Conservation (phyloP, 1,140 invertebrate species). For the Phymorhynchus buccinoides region DNA sequence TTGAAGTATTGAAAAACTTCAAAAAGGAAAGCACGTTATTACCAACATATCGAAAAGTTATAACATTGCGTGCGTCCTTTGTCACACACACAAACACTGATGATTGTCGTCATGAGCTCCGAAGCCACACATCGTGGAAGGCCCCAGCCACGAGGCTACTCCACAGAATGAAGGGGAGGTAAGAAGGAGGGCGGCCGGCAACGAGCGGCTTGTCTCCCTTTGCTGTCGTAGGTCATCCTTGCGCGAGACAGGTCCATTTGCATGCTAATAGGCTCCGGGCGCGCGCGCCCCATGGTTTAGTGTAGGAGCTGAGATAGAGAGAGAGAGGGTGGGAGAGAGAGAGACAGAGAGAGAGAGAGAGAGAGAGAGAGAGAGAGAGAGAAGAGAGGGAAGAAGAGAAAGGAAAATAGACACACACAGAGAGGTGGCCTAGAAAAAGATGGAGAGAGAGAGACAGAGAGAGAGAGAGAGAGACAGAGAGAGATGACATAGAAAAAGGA, state of each 20-base stretch:
- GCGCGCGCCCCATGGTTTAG: background rate
- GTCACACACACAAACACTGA: too few relatives aligned
- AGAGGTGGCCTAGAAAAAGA: background rate
- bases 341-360: background rate
- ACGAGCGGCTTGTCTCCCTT: conserved; percentile 1
- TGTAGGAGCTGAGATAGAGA: background rate
- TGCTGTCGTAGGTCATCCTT: conserved; percentile 5
- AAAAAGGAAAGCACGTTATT: too few relatives aligned
- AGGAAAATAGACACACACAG: background rate
- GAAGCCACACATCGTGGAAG: too few relatives aligned
- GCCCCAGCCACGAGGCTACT: too few relatives aligned
- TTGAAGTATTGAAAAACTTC: too few relatives aligned
- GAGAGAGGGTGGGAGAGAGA: background rate
- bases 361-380: background rate
- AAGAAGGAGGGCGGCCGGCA: background rate
- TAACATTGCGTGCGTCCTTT: too few relatives aligned
- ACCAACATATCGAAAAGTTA: too few relatives aligned
- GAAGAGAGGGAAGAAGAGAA: background rate
- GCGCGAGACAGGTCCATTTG: conserved; percentile 35
- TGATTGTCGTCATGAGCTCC: too few relatives aligned
- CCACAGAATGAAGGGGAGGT: background rate
- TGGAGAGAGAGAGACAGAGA: background rate
- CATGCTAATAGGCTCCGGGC: conserved; percentile 25
- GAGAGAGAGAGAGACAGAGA: too few relatives aligned
- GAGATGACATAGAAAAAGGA: too few relatives aligned